Base-by-base conservation (phyloP, 2,888 invertebrate species). In the Nasonovia ribisnigri region DNA sequence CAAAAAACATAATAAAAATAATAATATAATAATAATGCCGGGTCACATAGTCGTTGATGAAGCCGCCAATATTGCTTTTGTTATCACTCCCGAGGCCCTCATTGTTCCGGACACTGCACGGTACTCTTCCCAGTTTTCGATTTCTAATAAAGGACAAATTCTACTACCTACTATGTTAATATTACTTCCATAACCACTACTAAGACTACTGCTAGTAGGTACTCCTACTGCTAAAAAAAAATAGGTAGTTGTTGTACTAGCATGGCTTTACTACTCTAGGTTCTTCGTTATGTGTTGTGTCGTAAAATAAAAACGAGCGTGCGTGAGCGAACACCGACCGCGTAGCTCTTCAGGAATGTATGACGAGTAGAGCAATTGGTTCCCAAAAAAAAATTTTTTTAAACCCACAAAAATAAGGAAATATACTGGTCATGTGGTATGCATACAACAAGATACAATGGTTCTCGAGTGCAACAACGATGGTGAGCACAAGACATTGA, bases 51-150 rank as follows among this genome's bases (percentile, higher is more conserved):
- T 36, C n/a, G 93, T 60, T 67, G 93, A 89, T 93, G 84, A 51
- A 42, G 86, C 93, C 84, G 89, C 84, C 90, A 60, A 77, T 77
- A 77, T 36, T 67, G 90, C 93, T 93, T 93, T 93, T 93, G 93
- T 93, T 90, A 90, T 90, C 90, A 60, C 43, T 86, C 90, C 87
- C 90, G 93, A 42, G 90, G 90, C 86, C 60, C 36, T 86, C 48
- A 90, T 93, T 93, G 93, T 93, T 67, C 90, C 86, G 84, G 84
- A 11, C 60, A 29, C n/a, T 43, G 43, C 24, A 36, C 46, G 29
- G 54, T 67, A 43, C 84, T 57, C 90, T 87, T 90, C 67, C 90
- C 86, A 51, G 93, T 93, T 93, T 93, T 93, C 90, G 93, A 93
- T 93, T 93, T 93, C 90, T 90, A 93, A 92, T 88, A 92, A 77